A percentile compares a stretch with the other conserved stretches of the same genome.
Evolutionary conservation across 2,113 vertebrate genomes (phyloP).

Genomic region (Sciurus niger): DNA sequence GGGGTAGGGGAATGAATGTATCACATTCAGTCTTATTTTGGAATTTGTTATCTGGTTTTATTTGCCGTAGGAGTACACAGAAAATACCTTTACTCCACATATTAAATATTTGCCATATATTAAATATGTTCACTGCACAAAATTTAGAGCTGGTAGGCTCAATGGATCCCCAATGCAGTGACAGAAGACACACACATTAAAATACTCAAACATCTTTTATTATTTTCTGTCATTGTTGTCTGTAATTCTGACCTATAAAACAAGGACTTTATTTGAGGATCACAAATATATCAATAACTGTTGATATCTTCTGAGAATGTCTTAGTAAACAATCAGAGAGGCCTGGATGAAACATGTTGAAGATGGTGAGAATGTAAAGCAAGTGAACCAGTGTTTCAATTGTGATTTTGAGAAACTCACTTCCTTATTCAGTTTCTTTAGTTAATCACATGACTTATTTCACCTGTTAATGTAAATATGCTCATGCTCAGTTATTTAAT

Average conservation of each 20-base stretch:
- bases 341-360: neutral
- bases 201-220: neutral
- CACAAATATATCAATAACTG: neutral
- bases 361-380: neutral
- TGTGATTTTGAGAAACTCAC: neutral
- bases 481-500: neutral
- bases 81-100: neutral
- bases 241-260: conserved; percentile 65
- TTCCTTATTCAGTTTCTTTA: conserved; percentile 27
- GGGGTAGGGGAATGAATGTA: neutral
- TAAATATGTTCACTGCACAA: neutral
- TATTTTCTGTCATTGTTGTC: conserved; percentile 29
- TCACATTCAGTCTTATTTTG: neutral
- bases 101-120: conserved; percentile 34
- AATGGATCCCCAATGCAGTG: neutral
- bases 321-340: conserved; percentile 14
- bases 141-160: neutral
- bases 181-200: neutral
- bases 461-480: neutral
- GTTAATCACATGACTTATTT: neutral
- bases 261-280: conserved; percentile 70
- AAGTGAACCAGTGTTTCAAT: neutral
- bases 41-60: conserved; percentile 18
- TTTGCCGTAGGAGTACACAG: neutral
- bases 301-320: conserved; percentile 31